Evolutionary conservation across 2,797 vertebrate genomes (phyloP).

Genomic region (Thaleichthys pacificus): DNA sequence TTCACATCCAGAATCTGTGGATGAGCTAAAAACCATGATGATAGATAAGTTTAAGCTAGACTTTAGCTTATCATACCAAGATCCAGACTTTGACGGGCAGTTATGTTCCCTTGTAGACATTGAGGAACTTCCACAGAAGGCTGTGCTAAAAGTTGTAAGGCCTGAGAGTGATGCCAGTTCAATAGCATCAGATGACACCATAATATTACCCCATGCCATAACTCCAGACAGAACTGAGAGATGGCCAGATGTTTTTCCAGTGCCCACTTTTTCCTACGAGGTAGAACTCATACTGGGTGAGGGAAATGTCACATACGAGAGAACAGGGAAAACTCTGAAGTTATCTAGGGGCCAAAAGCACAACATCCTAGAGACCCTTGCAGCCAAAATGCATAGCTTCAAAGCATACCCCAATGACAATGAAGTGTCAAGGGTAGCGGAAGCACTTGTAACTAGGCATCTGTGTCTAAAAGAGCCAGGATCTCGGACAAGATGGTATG

Average conservation of each 20-base stretch:
- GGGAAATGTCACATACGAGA: conserved; percentile 32
- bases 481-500: conserved; percentile 36
- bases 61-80: conserved; percentile 17
- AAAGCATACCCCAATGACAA: conserved; percentile 39
- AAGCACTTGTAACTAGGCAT: conserved; percentile 39
- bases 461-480: conserved; percentile 39
- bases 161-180: conserved; percentile 34
- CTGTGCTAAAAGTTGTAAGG: conserved; percentile 24
- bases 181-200: conserved; percentile 37
- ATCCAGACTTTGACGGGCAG: conserved; percentile 25
- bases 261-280: conserved; percentile 39
- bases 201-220: conserved; percentile 34
- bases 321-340: conserved; percentile 20
- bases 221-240: conserved; percentile 21
- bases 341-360: conserved; percentile 44
- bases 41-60: conserved; percentile 28
- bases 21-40: conserved; percentile 24
- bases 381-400: conserved; percentile 31
- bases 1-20: conserved; percentile 18
- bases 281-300: conserved; percentile 26
- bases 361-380: conserved; percentile 38
- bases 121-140: conserved; percentile 12
- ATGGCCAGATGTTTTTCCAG: conserved; percentile 31
- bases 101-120: conserved; percentile 19
- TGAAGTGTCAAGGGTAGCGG: conserved; percentile 29